Evolutionary conservation across 2,113 vertebrate genomes (phyloP).

Genomic region (Formicarius rufipectus): DNA sequence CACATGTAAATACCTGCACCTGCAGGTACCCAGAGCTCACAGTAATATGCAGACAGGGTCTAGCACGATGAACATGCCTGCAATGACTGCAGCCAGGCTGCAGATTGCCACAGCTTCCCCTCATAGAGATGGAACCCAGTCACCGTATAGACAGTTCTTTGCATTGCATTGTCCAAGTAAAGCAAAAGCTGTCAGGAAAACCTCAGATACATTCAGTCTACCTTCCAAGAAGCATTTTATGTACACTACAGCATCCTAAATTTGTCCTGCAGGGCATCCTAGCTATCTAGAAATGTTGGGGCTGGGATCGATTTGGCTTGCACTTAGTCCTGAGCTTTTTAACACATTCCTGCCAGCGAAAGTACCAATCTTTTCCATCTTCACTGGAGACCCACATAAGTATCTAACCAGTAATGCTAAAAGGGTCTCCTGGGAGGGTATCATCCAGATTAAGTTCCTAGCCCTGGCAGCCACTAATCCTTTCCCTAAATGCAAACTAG

Average conservation of each 20-base stretch:
- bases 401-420: neutral
- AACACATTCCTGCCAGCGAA: neutral
- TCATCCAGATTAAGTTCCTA: neutral
- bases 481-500: neutral
- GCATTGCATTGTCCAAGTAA: neutral
- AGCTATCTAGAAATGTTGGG: neutral
- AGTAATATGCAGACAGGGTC: fast-evolving
- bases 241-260: neutral
- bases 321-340: neutral
- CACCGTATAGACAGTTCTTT: neutral
- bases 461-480: neutral
- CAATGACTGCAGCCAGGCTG: neutral
- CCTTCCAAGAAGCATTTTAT: neutral
- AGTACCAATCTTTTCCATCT: neutral
- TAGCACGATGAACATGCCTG: neutral
- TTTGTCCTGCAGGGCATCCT: neutral
- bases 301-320: neutral
- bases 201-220: neutral
- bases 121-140: neutral
- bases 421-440: neutral
- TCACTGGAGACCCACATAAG: neutral
- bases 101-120: neutral
- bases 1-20: neutral
- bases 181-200: neutral
- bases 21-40: neutral